These are phyloP conservation scores for Fukomys damarensis DNA, from an alignment of 2,113 vertebrate genomes.

Conservation along the genomic window DNA sequence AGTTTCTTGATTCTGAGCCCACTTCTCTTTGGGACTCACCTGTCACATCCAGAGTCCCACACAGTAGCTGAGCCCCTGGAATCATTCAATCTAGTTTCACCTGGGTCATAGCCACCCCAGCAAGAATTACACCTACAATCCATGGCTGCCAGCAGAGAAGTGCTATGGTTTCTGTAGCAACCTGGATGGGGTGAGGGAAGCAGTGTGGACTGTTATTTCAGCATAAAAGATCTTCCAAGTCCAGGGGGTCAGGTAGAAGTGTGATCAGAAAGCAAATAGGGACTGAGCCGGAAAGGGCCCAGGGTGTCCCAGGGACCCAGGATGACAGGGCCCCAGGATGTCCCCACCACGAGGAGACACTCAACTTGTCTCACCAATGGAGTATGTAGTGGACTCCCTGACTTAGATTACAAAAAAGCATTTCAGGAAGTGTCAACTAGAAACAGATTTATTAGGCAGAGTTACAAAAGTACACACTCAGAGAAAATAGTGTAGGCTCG, in stretches of 20 bases:
- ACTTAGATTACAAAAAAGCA: not conserved
- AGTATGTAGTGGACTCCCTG: not conserved
- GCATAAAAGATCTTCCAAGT: not conserved
- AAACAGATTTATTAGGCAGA: not conserved
- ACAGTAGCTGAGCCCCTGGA: rapidly evolving
- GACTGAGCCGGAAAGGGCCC: too few species aligned
- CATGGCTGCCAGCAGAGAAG: not conserved
- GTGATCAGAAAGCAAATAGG: not conserved
- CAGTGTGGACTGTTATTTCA: not conserved
- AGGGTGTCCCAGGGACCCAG: not conserved
- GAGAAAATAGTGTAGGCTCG: not conserved
- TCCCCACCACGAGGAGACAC: not conserved
- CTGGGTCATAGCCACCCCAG: not conserved
- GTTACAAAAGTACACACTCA: not conserved
- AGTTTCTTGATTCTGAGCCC: not conserved
- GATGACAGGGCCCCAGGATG: not conserved
- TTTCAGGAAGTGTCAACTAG: not conserved
- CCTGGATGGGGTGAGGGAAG: not conserved
- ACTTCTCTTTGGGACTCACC: not conserved
- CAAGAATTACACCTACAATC: too few species aligned
- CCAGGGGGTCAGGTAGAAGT: not conserved
- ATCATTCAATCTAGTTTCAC: not conserved
- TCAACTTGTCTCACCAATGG: not conserved
- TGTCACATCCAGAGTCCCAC: not conserved
- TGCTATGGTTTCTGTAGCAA: not conserved